Evolutionary conservation across 2,888 invertebrate species (phyloP), one percentile per base, ranked within the genome.

Genomic region (Drosophila stalkeri): DNA sequence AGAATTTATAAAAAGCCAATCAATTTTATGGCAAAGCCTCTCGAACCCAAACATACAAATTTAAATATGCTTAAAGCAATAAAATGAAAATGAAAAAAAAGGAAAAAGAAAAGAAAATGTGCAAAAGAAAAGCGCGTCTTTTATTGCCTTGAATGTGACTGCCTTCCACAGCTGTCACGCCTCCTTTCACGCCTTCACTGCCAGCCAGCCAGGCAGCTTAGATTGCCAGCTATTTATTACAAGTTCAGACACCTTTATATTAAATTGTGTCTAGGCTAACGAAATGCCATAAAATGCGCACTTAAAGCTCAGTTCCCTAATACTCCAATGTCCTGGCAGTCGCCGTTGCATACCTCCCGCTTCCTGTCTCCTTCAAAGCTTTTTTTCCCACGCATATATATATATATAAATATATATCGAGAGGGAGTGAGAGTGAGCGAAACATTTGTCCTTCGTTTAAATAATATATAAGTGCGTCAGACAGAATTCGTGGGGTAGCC

Each of bases 241-340:
- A 61, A 75, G 87, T 85, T 87, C 84, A 85, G 84, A 79, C 90
- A 85, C 84, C 84, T 89, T 87, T 70, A 75, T 77, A 89, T 85
- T 85, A 85, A 85, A 85, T 79, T 89, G 82, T 82, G 84, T 85
- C 84, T 89, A 73, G 65, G 75, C 75, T 43, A 68, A 59, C 67
- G 70, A 69, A 83, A 83, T 84, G 86, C 82, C 88, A 85, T 87
- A 82, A 89, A 85, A 87, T 77, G 60, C 33, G 55, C 82, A 72
- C 72, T 85, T 89, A 85, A 89, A 84, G 85, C 86, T 71, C 60
- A 46, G 59, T 54, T 70, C 46, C 59, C 80, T 54, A 56, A 64
- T 41, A 33, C 67, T 31, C 55, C 43, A 41, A 18, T 70, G 18
- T 44, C 20, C 56, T 47, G 47, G 44, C 44, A 14, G 20, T 43